Conservation (phyloP, 2,113 vertebrate species). For the Proterorhinus semilunaris region DNA sequence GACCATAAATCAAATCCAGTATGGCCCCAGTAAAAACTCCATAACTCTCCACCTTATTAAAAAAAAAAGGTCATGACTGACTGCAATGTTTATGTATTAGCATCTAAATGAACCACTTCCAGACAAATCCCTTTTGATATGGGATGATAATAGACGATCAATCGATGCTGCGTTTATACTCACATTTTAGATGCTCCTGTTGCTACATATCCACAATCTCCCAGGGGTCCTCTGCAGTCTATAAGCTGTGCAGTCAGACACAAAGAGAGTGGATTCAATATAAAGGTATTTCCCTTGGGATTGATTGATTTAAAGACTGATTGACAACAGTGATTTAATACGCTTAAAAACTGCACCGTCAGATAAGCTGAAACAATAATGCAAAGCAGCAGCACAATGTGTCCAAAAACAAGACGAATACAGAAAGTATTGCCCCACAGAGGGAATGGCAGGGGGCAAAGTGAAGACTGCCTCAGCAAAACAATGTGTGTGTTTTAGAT, state of each 20-base stretch:
- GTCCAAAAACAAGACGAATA: too few species aligned
- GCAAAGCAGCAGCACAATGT: not conserved
- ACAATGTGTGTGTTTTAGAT: too few species aligned
- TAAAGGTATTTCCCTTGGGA: not conserved
- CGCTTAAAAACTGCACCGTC: not conserved
- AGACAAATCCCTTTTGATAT: not conserved
- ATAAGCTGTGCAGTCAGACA: not conserved
- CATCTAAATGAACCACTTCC: not conserved
- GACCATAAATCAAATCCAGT: too few species aligned
- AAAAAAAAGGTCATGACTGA: not conserved
- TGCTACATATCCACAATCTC: not conserved
- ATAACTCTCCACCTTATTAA: too few species aligned
- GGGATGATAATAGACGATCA: not conserved
- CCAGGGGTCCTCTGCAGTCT: not conserved
- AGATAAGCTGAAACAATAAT: not conserved
- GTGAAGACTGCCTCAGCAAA: too few species aligned
- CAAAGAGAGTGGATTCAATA: not conserved
- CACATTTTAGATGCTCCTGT: not conserved
- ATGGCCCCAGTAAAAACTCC: too few species aligned
- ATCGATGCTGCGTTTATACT: not conserved
- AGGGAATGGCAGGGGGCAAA: not conserved
- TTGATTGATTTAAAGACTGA: conserved; percentile 6
- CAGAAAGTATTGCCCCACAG: not conserved
- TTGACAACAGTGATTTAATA: conserved; percentile 2
- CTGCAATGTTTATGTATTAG: not conserved